Evolutionary conservation across 2,888 invertebrate species (phyloP).

Genomic region (Hyppa rectilinea): DNA sequence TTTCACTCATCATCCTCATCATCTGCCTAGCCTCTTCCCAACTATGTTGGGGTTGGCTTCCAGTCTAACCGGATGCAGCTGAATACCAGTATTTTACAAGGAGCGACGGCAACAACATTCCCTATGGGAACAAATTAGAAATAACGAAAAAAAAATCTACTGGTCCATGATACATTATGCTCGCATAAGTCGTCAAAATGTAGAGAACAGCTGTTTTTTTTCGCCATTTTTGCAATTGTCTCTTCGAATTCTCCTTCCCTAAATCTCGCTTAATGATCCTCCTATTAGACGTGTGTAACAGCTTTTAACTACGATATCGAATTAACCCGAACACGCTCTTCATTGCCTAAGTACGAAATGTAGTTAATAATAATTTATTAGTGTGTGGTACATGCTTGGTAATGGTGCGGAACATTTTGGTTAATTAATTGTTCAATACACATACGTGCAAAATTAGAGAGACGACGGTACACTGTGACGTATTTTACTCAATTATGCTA

Average conservation of each 20-base stretch:
- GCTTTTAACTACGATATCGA: slow-evolving; percentile 41
- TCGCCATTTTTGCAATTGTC: too few species aligned
- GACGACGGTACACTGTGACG: slow-evolving; percentile 1
- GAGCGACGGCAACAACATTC: too few species aligned
- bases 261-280: slow-evolving; percentile 11
- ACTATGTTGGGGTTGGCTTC: too few species aligned
- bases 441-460: slow-evolving; percentile 34
- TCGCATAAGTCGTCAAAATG: too few species aligned
- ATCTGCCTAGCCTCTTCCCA: too few species aligned
- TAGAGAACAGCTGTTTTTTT: too few species aligned
- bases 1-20: too few species aligned
- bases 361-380: slow-evolving; percentile 66
- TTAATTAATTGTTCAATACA: slow-evolving; percentile 73
- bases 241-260: not conserved
- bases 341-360: slow-evolving; percentile 43
- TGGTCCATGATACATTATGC: too few species aligned
- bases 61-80: too few species aligned
- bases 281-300: slow-evolving; percentile 16
- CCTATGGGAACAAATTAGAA: too few species aligned
- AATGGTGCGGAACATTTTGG: slow-evolving; percentile 71
- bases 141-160: too few species aligned
- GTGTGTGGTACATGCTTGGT: slow-evolving; percentile 57
- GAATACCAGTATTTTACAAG: too few species aligned
- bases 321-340: slow-evolving; percentile 48
- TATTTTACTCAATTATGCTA: slow-evolving; percentile 24